These are phyloP conservation scores for Bursaphelenchus mucronatus DNA, from an alignment of 1,140 invertebrate genomes.

Conservation along the genomic window DNA sequence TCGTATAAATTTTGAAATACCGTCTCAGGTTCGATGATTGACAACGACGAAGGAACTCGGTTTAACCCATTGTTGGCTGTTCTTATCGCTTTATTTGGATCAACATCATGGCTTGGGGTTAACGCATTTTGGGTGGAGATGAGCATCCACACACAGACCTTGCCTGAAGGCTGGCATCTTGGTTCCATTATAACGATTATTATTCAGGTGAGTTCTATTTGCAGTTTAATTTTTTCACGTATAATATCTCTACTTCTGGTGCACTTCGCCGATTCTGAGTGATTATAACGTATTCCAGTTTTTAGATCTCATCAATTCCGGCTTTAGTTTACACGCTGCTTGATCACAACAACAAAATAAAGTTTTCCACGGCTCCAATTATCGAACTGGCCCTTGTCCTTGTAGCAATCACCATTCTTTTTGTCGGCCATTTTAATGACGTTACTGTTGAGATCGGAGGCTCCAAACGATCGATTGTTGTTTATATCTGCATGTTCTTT, in stretches of 20 bases:
- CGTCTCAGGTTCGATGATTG: too few species aligned
- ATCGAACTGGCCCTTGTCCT: constrained; percentile 17
- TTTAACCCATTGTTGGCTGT: too few species aligned
- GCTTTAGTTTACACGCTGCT: constrained; percentile 1
- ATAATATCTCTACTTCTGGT: not conserved
- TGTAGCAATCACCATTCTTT: constrained; percentile 15
- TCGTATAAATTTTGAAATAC: too few species aligned
- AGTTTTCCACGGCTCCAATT: not conserved
- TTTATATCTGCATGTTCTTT: constrained; percentile 10
- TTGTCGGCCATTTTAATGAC: constrained; percentile 15
- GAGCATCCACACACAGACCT: not conserved
- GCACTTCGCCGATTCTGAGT: not conserved
- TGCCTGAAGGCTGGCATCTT: constrained; percentile 17
- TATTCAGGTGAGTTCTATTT: constrained; percentile 8
- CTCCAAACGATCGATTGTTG: constrained; percentile 11
- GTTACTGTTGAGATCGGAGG: constrained; percentile 12
- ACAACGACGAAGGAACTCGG: too few species aligned
- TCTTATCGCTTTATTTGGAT: too few species aligned
- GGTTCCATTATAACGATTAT: constrained; percentile 7
- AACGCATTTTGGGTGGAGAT: constrained; percentile 8
- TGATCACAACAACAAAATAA: not conserved
- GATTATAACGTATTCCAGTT: too few species aligned
- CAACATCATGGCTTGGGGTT: too few species aligned
- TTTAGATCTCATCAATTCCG: too few species aligned
- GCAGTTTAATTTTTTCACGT: constrained; percentile 1